Base-by-base conservation (phyloP, 2,888 invertebrate genomes). In the Rhingia rostrata region DNA sequence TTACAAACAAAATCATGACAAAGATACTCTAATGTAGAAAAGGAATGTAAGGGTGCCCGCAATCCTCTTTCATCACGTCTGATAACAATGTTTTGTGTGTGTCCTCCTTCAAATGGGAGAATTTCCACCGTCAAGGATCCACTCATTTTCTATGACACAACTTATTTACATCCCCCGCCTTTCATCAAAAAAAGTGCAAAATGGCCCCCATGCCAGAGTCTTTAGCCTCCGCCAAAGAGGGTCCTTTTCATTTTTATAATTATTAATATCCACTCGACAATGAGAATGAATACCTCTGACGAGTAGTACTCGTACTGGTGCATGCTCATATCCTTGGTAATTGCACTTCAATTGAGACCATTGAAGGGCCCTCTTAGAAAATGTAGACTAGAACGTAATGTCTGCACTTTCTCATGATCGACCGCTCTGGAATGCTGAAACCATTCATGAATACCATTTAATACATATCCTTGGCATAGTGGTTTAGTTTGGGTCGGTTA, bases 211-310 rank as follows among this genome's bases (percentile, higher is more conserved):
- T 33, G 2, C 12, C 12, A 41, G 41, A 41, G 0, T 9, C 41
- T 41, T 6, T 10, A 9, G 41, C 10, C 7, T 37, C 39, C n/a
- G 32, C 33, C 9, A 39, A 54, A 60, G 66, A 58, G 67, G 53
- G 39, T 67, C 60, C 69, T 77, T 61, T 77, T 54, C 1, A 61
- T 47, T 33, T 47, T 58, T 60, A 39, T 63, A 54, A 61, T 77
- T 77, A 77, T 77, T 47, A 69, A 69, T 61, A 61, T 69, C 61
- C 69, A 37, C 77, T 77, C 47, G 69, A 70, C 47, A 47, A 30
- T 43, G 47, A 10, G 22, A 45, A 77, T 77, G 69, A 77, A 67
- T 60, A 60, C 53, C 54, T 51, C 39, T 10, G 43, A n/a, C n/a
- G n/a, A 75, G 66, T 32, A 58, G 22, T 10, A 63, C 49, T 49